These are phyloP conservation scores for Monodelphis domestica DNA, from an alignment of 2,797 vertebrate genomes.

Conservation along the genomic window DNA sequence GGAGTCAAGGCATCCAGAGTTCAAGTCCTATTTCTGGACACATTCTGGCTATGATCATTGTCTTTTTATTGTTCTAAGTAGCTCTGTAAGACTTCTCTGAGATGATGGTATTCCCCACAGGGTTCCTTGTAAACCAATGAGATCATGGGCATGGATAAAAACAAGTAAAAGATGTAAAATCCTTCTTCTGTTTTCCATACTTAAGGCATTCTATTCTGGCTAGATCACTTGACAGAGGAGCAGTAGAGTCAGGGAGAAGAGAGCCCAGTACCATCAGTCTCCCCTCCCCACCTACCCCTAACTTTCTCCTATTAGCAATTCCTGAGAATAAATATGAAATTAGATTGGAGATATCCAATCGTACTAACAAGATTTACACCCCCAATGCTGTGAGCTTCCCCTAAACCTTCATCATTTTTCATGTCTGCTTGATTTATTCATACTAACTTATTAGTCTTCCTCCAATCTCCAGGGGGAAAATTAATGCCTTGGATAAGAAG, in stretches of 20 bases:
- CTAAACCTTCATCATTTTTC: neutral
- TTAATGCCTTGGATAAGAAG: neutral
- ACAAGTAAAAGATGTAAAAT: neutral
- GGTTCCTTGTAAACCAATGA: neutral
- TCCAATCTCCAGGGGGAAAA: neutral
- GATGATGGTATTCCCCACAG: neutral
- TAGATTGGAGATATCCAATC: neutral
- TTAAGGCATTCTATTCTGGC: neutral
- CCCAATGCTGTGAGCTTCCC: neutral
- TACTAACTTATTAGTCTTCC: neutral
- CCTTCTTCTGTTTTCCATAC: neutral
- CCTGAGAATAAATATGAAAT: neutral
- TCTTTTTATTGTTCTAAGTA: neutral
- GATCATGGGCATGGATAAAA: neutral
- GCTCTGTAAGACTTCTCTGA: neutral
- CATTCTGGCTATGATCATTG: neutral
- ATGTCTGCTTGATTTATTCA: neutral
- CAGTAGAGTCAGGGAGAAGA: slow-evolving; percentile 2
- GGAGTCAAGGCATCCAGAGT: neutral
- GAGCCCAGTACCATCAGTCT: neutral
- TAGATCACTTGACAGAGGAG: neutral
- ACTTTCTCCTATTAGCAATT: neutral
- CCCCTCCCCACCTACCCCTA: neutral
- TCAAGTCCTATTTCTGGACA: neutral
- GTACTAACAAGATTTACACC: neutral